Evolutionary conservation across 2,797 vertebrate genomes (phyloP).

Genomic region (Takifugu ocellatus): DNA sequence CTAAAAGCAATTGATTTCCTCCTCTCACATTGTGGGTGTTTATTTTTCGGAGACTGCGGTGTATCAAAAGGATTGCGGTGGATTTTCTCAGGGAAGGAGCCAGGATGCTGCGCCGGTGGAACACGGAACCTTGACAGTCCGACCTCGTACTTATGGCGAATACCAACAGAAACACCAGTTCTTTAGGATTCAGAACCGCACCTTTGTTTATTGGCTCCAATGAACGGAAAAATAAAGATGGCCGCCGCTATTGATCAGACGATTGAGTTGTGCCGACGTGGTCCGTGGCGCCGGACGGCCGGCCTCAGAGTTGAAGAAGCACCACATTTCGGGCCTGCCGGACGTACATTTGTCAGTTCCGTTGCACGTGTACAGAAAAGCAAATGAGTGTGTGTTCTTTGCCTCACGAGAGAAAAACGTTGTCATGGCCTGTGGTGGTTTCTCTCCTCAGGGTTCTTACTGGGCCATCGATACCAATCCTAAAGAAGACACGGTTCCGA

Average conservation of each 20-base stretch:
- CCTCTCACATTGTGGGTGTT: slow-evolving; percentile 46
- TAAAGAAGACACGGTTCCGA: slow-evolving; percentile 83
- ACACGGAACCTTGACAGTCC: slow-evolving; percentile 31
- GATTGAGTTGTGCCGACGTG: neutral
- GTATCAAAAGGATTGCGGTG: slow-evolving; percentile 51
- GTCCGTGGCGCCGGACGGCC: neutral
- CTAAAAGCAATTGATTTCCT: slow-evolving; percentile 65
- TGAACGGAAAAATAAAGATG: neutral
- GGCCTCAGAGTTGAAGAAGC: neutral
- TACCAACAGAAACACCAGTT: slow-evolving; percentile 26
- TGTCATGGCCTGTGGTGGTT: too few species aligned
- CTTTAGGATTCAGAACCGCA: slow-evolving; percentile 18
- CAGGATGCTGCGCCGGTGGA: slow-evolving; percentile 5
- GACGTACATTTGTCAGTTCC: too few species aligned
- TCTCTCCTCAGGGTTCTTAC: slow-evolving; percentile 79
- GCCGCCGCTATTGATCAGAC: too few species aligned
- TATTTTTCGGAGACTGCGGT: slow-evolving; percentile 37
- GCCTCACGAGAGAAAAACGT: too few species aligned
- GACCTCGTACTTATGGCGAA: slow-evolving; percentile 36
- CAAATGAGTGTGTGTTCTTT: neutral
- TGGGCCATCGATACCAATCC: slow-evolving; percentile 91
- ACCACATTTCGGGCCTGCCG: too few species aligned
- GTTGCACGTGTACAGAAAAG: too few species aligned
- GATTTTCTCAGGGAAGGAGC: slow-evolving; percentile 34
- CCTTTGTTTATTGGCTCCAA: slow-evolving; percentile 11